Base-by-base conservation (phyloP, 1,140 invertebrate genomes). In the Macrobrachium rosenbergii region DNA sequence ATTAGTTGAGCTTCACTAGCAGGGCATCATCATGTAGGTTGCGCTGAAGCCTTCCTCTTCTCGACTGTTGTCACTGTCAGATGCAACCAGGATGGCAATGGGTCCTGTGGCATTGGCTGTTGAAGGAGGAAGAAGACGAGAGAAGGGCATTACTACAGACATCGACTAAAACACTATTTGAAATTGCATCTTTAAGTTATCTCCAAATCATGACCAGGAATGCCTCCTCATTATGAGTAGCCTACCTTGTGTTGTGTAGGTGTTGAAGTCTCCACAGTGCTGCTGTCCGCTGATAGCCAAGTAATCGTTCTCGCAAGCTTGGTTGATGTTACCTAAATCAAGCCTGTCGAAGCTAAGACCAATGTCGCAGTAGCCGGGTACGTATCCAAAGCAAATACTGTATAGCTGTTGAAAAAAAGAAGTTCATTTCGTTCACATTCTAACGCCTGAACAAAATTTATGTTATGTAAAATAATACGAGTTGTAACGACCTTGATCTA, bases 321-420 rank as follows among this genome's bases (percentile, higher is more conserved):
- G 92, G 73, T 93, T 92, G 52, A 92, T 91, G 88, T 94, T 94
- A 81, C 93, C 90, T 12, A 88, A 78, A 86, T 93, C 93, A 2
- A 83, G 52, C n/a, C 59, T 63, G 52, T 91, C 91, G 83, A 94
- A 95, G 19, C 91, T 93, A 86, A 95, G 96, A 0, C 94, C 95
- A 2, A 95, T 92, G 76, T 93, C 94, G 91, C 95, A 96, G 23
- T 93, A 93, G 23, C 93, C 94, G 11, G 93, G 89, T 62, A 93
- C 92, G 87, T 95, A 93, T 78, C 93, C 91, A 81, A 96, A 94
- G 90, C 96, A 96, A 82, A 96, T 95, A 0, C 95, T 95, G 91
- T 96, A 96, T 90, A 96, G 95, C 2, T 96, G 90, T 91, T 95
- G 95, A 90, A 96, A 95, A 95, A 95, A 91, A 77, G 94, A 91